Base-by-base conservation (phyloP, 2,113 vertebrate genomes). In the Aphyosemion australe region DNA sequence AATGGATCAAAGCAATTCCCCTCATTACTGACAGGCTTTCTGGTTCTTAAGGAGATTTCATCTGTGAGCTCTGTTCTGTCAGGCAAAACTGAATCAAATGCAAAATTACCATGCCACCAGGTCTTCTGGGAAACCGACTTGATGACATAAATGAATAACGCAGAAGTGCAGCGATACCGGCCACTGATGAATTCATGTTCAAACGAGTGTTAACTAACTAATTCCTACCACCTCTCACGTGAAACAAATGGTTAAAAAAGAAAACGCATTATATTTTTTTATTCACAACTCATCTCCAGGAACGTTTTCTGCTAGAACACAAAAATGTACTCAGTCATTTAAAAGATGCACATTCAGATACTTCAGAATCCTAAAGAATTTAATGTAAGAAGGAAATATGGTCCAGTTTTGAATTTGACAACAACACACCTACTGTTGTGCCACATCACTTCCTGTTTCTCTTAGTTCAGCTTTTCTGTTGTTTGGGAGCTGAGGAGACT, bases 1-100 rank as follows among this genome's bases (percentile, higher is more conserved):
- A 84, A 84, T 39, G 73, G 89, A 91, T 92, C 90, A 92, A 90
- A 92, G 90, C 81, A 76, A 86, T 89, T 92, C 82, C 84, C 90
- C 87, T 92, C 88, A 89, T 92, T 92, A 92, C 87, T 88, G 90
- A 91, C 89, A 87, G 88, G 86, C 89, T 83, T 86, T 90, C 87
- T 84, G 82, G 55, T 83, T 90, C 89, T 90, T 91, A 86, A 86
- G 83, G 73, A 90, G 88, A 91, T 91, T 76, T 83, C 88, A 90
- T 92, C 88, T 78, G 75, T 61, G 83, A 83, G 90, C 86, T 91
- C 80, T 88, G 84, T 82, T 76, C 79, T 83, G 78, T 64, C 34
- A 70, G 87, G 84, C 85, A 77, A 86, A 88, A 88, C 83, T 79
- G 72, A 87, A 87, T 91, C 80, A 89, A 88, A 86, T 89, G 84